Percentiles rank a stretch among this genome's conserved stretches.
Conservation (phyloP, 2,888 invertebrate species). For the Villa cingulata region DNA sequence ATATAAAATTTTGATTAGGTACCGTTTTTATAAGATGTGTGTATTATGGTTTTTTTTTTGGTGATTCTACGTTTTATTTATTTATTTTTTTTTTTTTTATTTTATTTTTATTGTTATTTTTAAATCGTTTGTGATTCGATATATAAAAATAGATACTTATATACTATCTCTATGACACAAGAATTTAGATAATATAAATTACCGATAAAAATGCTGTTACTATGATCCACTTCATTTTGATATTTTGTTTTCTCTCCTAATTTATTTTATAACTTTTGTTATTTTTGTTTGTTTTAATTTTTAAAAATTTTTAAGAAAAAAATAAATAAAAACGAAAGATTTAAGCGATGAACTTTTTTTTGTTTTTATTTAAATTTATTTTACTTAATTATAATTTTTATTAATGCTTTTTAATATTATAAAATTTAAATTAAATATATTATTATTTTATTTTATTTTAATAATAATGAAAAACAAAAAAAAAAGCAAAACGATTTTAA, state of each 20-base stretch:
- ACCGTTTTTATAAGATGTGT: too few species aligned
- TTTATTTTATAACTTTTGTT: too few species aligned
- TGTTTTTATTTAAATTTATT: not conserved
- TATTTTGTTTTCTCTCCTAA: too few species aligned
- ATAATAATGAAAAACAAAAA: not conserved
- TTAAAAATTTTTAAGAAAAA: not conserved
- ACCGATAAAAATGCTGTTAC: conserved; percentile 11
- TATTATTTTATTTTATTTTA: not conserved
- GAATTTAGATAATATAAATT: too few species aligned
- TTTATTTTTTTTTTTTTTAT: too few species aligned
- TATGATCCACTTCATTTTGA: conserved; percentile 10
- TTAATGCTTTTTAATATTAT: not conserved
- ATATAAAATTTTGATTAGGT: too few species aligned
- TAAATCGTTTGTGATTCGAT: too few species aligned
- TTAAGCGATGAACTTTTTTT: conserved; percentile 3
- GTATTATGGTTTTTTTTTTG: too few species aligned
- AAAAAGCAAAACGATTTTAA: conserved; percentile 5
- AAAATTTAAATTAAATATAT: not conserved
- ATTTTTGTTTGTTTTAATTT: not conserved
- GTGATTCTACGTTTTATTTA: too few species aligned
- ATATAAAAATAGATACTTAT: too few species aligned
- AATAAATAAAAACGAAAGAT: not conserved
- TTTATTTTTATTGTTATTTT: too few species aligned
- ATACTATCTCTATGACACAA: too few species aligned
- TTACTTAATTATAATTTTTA: not conserved